Evolutionary conservation across 2,113 vertebrate species (phyloP).

Genomic region (Nansenia antarctica): DNA sequence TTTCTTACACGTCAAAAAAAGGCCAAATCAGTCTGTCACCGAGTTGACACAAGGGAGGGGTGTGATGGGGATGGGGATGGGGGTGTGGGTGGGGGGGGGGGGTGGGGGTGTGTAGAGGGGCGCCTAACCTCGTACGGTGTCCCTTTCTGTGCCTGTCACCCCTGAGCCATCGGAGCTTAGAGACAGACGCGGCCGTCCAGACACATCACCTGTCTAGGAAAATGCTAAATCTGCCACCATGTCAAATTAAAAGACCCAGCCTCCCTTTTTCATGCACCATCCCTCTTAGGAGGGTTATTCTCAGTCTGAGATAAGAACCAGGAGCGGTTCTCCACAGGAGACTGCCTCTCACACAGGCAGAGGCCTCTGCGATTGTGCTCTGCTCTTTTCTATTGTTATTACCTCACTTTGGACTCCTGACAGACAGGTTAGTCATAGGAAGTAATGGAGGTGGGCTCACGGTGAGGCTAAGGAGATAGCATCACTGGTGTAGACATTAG

Average conservation of each 20-base stretch:
- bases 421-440: constrained; percentile 40
- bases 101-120: too few species aligned
- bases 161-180: constrained; percentile 22
- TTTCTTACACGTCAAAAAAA: constrained; percentile 34
- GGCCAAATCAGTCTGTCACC: constrained; percentile 1
- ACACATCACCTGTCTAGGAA: constrained; percentile 32
- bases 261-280: constrained; percentile 15
- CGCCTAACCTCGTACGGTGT: constrained; percentile 36
- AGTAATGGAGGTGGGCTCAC: constrained; percentile 4
- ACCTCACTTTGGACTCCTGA: constrained; percentile 37
- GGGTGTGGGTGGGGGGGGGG: too few species aligned
- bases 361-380: constrained; percentile 17
- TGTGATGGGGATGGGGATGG: too few species aligned
- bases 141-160: constrained; percentile 54
- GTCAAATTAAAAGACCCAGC: constrained; percentile 50
- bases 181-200: constrained; percentile 25
- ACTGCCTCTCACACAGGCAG: constrained; percentile 42
- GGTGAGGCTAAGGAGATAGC: constrained; percentile 39
- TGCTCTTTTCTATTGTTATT: too few species aligned
- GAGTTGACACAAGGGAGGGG: too few species aligned
- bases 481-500: constrained; percentile 51
- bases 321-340: constrained; percentile 29
- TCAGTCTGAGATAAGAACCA: constrained; percentile 38
- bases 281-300: constrained; percentile 35
- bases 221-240: constrained; percentile 14